Conservation (phyloP, 2,888 invertebrate species). For the Cataglyphis livida region DNA sequence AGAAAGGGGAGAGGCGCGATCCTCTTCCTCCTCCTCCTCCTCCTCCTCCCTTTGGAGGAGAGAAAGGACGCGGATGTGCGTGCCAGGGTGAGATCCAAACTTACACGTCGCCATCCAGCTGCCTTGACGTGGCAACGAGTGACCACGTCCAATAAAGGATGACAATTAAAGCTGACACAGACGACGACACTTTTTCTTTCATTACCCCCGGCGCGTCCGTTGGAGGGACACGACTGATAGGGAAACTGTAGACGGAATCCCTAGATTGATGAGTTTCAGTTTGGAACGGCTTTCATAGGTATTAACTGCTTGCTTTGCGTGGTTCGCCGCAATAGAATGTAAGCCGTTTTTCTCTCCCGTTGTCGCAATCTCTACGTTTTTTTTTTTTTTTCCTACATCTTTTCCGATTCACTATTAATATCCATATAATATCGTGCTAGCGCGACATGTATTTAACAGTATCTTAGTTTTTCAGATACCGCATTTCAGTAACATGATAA, state of each 20-base stretch:
- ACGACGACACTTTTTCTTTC: constrained; percentile 45
- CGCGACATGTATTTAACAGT: neutral
- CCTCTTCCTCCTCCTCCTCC: neutral
- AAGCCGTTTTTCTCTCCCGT: neutral
- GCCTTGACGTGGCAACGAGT: constrained; percentile 67
- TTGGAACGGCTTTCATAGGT: constrained; percentile 35
- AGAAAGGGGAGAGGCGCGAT: neutral
- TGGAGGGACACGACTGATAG: constrained; percentile 30
- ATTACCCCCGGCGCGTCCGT: constrained; percentile 10
- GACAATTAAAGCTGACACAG: constrained; percentile 48
- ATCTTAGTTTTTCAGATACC: neutral
- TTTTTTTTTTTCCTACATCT: neutral
- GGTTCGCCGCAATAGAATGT: constrained; percentile 6
- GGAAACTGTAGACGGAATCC: constrained; percentile 21
- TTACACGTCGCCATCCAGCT: constrained; percentile 56
- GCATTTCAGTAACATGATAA: neutral
- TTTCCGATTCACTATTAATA: neutral
- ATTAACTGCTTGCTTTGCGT: constrained; percentile 28
- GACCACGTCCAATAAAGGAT: constrained; percentile 77
- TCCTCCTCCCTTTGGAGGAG: constrained; percentile 17
- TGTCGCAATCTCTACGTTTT: neutral
- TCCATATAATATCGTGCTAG: neutral
- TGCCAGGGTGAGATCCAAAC: constrained; percentile 64
- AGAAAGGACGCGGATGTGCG: constrained; percentile 68
- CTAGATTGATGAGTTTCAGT: constrained; percentile 34